Base-by-base conservation (phyloP, 1,140 invertebrate genomes). In the Lasaia peninsularis region DNA sequence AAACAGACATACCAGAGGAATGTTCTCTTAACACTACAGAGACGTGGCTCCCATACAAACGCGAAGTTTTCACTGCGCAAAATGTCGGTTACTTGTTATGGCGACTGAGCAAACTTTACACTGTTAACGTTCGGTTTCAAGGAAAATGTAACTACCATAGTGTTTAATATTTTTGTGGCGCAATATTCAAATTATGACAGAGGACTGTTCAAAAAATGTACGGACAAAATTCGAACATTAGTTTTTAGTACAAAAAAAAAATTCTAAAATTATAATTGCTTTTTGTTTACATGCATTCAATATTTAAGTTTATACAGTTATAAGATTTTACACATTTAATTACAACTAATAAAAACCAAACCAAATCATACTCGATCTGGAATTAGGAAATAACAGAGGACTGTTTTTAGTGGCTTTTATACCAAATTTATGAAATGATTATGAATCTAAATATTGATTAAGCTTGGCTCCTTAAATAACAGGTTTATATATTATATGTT, bases 361-460 rank as follows among this genome's bases (percentile, higher is more conserved):
- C 50, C 21, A 21, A 44, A 44, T 44, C 12, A 44, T 44, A 44
- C 14, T 44, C 40, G n/a, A 44, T 44, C 40, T 12, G 40, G 40
- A 44, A 44, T 44, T 44, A 44, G 40, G 40, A 44, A 11, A 44
- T 5, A 6, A 51, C 49, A 51, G 32, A 53, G 52, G 52, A 53
- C 52, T 53, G 52, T 53, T 53, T 53, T 53, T 34, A 53, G 52
- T 53, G 31, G 33, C 31, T 34, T 53, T 53, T 35, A 53, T 10
- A 53, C 52, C 52, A 32, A 18, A 53, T 53, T 53, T 53, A 53
- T 53, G 52, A 53, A 34, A 53, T 53, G 32, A 52, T 31, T 52
- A 52, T 52, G 50, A 53, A 40, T 44, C 56, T 52, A 28, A 51
- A 51, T 51, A 51, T 21, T 51, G 49, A 51, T 24, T 51, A 31